A percentile compares a stretch with the other conserved stretches of the same genome.
phyloP scores from a whole-genome alignment of 2,888 invertebrate genomes.

The Melolontha melolontha region DNA sequence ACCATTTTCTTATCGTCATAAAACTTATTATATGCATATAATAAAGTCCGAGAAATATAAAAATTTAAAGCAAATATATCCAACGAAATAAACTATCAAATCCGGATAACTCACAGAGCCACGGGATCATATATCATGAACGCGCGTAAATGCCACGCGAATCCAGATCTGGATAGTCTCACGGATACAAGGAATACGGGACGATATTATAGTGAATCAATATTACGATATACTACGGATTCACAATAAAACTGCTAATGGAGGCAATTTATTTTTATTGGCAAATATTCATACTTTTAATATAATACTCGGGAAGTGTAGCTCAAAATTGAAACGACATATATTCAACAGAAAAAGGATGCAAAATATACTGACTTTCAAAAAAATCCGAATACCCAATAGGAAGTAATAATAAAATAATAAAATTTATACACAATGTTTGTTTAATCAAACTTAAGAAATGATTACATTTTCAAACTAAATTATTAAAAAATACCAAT shows the following conservation, averaged over 20 bases:
- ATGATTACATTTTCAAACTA: no score
- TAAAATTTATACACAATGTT: no score
- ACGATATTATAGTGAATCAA: constrained; percentile 20
- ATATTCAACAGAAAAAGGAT: neutral
- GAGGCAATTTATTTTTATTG: constrained; percentile 11
- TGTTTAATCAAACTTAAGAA: no score
- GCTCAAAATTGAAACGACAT: constrained; percentile 18
- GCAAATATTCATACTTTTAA: constrained; percentile 7
- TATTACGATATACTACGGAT: constrained; percentile 18
- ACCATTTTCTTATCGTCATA: constrained; percentile 1
- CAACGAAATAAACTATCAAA: constrained; percentile 26
- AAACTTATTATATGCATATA: constrained; percentile 25
- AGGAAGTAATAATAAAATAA: no score
- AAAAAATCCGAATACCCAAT: no score
- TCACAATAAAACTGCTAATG: constrained; percentile 6
- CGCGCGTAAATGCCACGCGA: constrained; percentile 1
- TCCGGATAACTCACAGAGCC: constrained; percentile 11
- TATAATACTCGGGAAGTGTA: neutral
- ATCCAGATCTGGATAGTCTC: constrained; percentile 12
- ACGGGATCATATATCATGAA: constrained; percentile 1
- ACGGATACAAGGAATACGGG: neutral
- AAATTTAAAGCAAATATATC: constrained; percentile 26
- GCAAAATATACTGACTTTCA: no score
- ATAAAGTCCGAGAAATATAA: constrained; percentile 9
- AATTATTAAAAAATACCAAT: no score